Conservation (phyloP, 2,113 vertebrate species). For the Irena cyanogastra region DNA sequence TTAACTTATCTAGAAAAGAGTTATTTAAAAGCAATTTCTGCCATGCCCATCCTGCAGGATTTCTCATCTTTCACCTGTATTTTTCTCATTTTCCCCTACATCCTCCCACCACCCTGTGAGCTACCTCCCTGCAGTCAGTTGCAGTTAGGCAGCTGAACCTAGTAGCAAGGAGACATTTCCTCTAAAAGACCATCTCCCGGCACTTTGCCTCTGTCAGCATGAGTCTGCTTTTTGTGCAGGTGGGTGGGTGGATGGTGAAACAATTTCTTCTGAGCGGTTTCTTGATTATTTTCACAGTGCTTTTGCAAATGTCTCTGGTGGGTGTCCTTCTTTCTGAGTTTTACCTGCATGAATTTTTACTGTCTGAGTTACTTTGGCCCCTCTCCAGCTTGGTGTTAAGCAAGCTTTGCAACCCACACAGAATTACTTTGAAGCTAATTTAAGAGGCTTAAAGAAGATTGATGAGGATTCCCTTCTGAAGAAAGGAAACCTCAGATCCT, state of each 20-base stretch:
- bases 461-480: background rate
- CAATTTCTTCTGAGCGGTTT: background rate
- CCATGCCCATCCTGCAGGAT: background rate
- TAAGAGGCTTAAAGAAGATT: conserved; percentile 9
- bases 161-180: background rate
- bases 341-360: background rate
- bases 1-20: background rate
- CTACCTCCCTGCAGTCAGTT: background rate
- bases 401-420: background rate
- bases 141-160: background rate
- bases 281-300: conserved; percentile 1
- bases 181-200: background rate
- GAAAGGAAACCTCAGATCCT: background rate
- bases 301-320: background rate
- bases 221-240: background rate
- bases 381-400: background rate
- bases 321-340: conserved; percentile 1
- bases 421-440: conserved; percentile 12
- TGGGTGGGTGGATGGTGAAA: background rate
- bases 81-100: background rate
- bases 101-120: background rate
- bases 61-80: background rate
- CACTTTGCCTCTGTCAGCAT: background rate
- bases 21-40: background rate
- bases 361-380: background rate